Percentiles rank a stretch among this genome's conserved stretches.
These are phyloP conservation scores for Eupithecia tripunctaria DNA, from an alignment of 2,888 invertebrate species.

Conservation along the genomic window DNA sequence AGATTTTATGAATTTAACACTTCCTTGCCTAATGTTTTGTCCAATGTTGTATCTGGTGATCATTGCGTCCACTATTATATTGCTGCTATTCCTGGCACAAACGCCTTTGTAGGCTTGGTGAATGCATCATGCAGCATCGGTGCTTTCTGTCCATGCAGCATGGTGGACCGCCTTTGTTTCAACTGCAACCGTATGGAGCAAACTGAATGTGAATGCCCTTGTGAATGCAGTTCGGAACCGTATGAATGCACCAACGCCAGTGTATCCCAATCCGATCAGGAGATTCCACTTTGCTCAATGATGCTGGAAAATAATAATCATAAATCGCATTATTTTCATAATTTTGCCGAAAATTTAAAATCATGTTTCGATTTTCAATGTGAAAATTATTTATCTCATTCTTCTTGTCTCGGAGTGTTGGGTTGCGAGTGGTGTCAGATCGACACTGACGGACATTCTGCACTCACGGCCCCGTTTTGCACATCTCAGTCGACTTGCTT, in stretches of 20 bases:
- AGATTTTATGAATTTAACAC: slow-evolving; percentile 93
- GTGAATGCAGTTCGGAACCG: slow-evolving; percentile 90
- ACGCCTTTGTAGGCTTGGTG: slow-evolving; percentile 93
- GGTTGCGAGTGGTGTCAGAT: slow-evolving; percentile 97
- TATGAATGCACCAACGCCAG: slow-evolving; percentile 72
- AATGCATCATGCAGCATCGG: slow-evolving; percentile 93
- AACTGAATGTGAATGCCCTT: slow-evolving; percentile 97
- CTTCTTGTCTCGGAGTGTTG: slow-evolving; percentile 88
- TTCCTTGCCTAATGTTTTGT: slow-evolving; percentile 89
- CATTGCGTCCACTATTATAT: slow-evolving; percentile 95
- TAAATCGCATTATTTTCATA: slow-evolving; percentile 78
- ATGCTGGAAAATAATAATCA: slow-evolving; percentile 79
- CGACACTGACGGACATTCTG: slow-evolving; percentile 89
- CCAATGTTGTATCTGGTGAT: slow-evolving; percentile 94
- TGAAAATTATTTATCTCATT: slow-evolving; percentile 86
- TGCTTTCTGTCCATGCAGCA: slow-evolving; percentile 96
- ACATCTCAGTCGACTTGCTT: slow-evolving; percentile 92
- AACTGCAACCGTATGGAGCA: slow-evolving; percentile 98
- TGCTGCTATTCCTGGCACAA: slow-evolving; percentile 92
- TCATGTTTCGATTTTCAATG: slow-evolving; percentile 89
- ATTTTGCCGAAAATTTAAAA: slow-evolving; percentile 83
- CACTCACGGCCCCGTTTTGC: slow-evolving; percentile 90
- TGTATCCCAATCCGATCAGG: slow-evolving; percentile 61
- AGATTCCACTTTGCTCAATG: slow-evolving; percentile 76
- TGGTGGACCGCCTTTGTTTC: slow-evolving; percentile 93